phyloP scores from a whole-genome alignment of 2,113 vertebrate species.

The Epinephelus lanceolatus region DNA sequence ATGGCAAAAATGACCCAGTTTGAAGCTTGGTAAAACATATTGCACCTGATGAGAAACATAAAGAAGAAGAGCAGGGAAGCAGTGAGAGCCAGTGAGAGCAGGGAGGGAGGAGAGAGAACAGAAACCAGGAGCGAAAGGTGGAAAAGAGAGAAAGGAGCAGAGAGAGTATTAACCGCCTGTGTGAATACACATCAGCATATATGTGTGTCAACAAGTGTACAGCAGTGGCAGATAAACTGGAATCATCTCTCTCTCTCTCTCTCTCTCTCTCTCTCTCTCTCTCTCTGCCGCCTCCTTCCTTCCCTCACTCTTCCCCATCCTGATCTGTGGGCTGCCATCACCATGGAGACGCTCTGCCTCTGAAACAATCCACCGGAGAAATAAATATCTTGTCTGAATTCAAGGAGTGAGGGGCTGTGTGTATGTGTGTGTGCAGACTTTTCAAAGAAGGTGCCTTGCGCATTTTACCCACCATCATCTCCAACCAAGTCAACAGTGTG shows the following conservation, averaged over 20 bases:
- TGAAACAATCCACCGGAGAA: constrained; percentile 77
- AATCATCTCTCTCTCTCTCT: constrained; percentile 52
- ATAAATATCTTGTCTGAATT: constrained; percentile 76
- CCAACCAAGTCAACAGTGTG: constrained; percentile 48
- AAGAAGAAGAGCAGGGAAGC: neutral
- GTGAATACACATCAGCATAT: constrained; percentile 53
- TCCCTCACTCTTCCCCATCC: constrained; percentile 63
- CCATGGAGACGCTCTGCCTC: constrained; percentile 86
- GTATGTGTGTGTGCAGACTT: constrained; percentile 38
- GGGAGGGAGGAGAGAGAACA: constrained; percentile 22
- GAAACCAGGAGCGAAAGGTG: constrained; percentile 14
- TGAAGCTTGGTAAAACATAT: neutral
- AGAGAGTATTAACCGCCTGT: constrained; percentile 43
- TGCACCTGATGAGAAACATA: neutral
- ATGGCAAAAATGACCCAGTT: too few species aligned
- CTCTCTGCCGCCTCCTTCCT: constrained; percentile 59
- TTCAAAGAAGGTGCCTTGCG: constrained; percentile 29
- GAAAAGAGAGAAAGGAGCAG: constrained; percentile 14
- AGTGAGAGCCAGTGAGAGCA: neutral
- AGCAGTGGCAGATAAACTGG: constrained; percentile 70
- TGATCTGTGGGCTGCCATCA: constrained; percentile 82
- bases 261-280: constrained; percentile 35
- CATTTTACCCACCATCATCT: constrained; percentile 45
- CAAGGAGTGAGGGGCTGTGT: constrained; percentile 36
- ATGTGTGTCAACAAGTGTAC: constrained; percentile 79